Conservation (phyloP, 2,113 vertebrate species). For the Neopipo cinnamomea region DNA sequence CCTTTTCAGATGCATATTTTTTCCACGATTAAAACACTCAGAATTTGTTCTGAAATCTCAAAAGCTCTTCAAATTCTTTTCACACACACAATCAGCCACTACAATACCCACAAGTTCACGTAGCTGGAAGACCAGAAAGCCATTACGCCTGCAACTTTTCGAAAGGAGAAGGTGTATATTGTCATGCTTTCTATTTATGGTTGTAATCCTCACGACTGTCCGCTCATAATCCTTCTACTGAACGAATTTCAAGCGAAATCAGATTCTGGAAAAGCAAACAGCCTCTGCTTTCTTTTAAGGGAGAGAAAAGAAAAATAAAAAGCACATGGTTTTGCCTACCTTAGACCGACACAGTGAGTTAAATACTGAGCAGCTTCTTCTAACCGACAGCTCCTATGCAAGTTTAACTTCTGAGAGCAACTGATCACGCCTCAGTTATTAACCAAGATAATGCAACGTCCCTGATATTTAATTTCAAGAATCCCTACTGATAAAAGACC, state of each 20-base stretch:
- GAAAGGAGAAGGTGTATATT: background rate
- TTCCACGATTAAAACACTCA: background rate
- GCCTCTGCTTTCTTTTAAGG: background rate
- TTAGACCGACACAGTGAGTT: background rate
- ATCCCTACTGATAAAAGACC: background rate
- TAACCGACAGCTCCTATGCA: background rate
- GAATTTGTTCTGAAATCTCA: background rate
- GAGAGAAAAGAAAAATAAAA: background rate
- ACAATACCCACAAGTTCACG: background rate
- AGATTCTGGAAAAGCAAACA: background rate
- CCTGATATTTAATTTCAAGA: accelerated
- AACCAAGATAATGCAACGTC: accelerated
- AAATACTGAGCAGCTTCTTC: background rate
- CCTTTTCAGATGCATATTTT: background rate
- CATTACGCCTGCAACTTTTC: background rate
- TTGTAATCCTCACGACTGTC: background rate
- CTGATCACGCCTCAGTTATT: background rate
- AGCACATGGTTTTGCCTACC: background rate
- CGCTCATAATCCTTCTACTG: background rate
- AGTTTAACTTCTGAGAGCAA: background rate
- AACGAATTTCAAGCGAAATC: background rate
- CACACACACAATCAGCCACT: accelerated
- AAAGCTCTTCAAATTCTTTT: background rate
- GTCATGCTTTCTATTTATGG: background rate
- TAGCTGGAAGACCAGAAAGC: background rate